A percentile compares a stretch with the other conserved stretches of the same genome.
These are phyloP conservation scores for Callithrix jacchus DNA, from an alignment of 2,113 vertebrate species.

Conservation along the genomic window DNA sequence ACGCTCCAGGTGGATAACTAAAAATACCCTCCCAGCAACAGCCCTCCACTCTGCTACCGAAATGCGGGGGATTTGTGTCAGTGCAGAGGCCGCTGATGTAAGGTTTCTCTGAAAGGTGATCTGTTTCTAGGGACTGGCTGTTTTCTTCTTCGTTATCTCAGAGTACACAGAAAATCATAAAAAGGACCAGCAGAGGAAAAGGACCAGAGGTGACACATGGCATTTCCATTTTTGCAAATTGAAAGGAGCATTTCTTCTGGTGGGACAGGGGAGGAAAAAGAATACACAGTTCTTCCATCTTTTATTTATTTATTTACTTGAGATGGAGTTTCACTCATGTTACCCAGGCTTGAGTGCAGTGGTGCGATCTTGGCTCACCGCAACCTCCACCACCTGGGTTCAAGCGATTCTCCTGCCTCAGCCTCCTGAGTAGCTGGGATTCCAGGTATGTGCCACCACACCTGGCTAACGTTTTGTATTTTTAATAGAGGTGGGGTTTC, in stretches of 20 bases:
- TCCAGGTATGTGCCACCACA: no score
- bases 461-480: no score
- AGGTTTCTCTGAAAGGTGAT: neutral
- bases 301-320: no score
- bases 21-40: neutral
- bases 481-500: no score
- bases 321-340: no score
- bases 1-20: neutral
- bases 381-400: no score
- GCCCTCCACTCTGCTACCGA: neutral
- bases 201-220: slow-evolving; percentile 38
- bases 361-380: no score
- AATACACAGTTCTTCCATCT: neutral
- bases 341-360: no score
- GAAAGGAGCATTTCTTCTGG: neutral
- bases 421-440: no score
- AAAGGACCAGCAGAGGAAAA: slow-evolving; percentile 42
- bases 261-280: neutral
- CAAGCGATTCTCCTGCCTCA: no score
- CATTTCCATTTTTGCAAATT: neutral
- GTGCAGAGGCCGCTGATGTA: neutral
- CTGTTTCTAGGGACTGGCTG: neutral
- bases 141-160: slow-evolving; percentile 56
- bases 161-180: slow-evolving; percentile 30
- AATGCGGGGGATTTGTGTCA: neutral